Conservation (phyloP, 2,797 vertebrate genomes). For the Brachyalestes nurse region DNA sequence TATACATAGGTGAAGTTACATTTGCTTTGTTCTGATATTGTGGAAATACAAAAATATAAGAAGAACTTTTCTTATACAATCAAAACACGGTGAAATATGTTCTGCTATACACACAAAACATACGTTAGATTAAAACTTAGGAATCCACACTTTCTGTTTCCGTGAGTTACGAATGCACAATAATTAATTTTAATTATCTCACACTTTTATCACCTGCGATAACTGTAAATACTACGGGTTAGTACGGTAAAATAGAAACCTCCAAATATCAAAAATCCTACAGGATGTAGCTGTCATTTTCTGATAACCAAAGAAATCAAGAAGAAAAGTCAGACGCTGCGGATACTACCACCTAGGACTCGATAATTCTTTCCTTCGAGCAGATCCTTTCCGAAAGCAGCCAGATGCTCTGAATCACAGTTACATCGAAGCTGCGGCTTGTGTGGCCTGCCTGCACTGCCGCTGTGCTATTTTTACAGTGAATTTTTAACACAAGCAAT, state of each 20-base stretch:
- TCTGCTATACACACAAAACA: too few species aligned
- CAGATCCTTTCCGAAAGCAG: background rate
- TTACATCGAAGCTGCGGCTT: background rate
- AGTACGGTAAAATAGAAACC: background rate
- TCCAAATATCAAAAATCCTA: conserved; percentile 27
- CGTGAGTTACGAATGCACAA: too few species aligned
- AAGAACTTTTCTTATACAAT: too few species aligned
- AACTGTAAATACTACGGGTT: background rate
- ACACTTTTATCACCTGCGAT: too few species aligned
- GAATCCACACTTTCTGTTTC: too few species aligned
- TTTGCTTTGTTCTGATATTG: too few species aligned
- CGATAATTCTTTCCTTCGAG: conserved; percentile 6
- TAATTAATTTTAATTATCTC: too few species aligned
- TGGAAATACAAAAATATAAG: too few species aligned
- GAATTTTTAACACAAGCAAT: conserved; percentile 22
- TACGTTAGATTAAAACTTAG: too few species aligned
- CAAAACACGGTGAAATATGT: too few species aligned
- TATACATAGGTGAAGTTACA: too few species aligned
- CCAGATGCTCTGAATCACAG: conserved; percentile 24
- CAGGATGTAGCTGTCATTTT: background rate
- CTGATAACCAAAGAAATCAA: background rate
- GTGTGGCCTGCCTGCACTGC: background rate
- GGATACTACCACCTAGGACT: background rate
- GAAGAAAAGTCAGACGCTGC: background rate
- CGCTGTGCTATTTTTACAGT: conserved; percentile 13